A percentile compares a stretch with the other conserved stretches of the same genome.
These are phyloP conservation scores for Drosophila nigritarsus DNA, from an alignment of 2,888 invertebrate genomes.

Conservation along the genomic window DNA sequence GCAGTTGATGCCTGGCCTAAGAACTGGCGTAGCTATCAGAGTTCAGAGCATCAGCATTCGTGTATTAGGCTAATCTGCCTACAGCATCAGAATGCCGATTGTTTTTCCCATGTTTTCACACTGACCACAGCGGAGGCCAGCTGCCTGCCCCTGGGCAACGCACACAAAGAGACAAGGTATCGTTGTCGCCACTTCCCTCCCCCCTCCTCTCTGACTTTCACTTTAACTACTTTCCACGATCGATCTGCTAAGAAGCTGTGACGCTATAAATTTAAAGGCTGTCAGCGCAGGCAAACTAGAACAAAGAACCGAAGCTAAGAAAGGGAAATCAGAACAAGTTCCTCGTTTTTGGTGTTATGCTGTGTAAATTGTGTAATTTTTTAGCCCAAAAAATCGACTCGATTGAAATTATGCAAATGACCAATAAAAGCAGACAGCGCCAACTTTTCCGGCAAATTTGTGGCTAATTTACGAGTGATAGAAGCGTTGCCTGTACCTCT, in stretches of 20 bases:
- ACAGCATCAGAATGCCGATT: constrained; percentile 36
- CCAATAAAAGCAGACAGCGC: constrained; percentile 34
- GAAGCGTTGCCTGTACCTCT: constrained; percentile 35
- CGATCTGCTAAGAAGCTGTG: constrained; percentile 53
- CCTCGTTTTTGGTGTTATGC: constrained; percentile 21
- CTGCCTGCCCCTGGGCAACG: constrained; percentile 29
- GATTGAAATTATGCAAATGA: constrained; percentile 47
- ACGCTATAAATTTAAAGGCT: constrained; percentile 58
- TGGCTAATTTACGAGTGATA: constrained; percentile 76
- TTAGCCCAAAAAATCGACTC: constrained; percentile 47
- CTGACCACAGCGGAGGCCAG: constrained; percentile 43
- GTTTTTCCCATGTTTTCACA: constrained; percentile 49
- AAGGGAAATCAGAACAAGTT: constrained; percentile 44
- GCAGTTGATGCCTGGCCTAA: constrained; percentile 14
- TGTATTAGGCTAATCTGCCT: constrained; percentile 36
- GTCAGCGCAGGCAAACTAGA: constrained; percentile 26
- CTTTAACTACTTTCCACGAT: constrained; percentile 42
- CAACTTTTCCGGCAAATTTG: constrained; percentile 77
- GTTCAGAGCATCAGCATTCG: constrained; percentile 18
- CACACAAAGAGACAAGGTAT: not conserved
- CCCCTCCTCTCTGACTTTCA: constrained; percentile 47
- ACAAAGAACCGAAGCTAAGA: not conserved
- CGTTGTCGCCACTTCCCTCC: not conserved
- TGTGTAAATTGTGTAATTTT: constrained; percentile 61
- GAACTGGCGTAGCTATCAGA: constrained; percentile 20